A percentile compares a stretch with the other conserved stretches of the same genome.
Evolutionary conservation across 2,113 vertebrate species (phyloP).

Genomic region (Sclerurus mexicanus): DNA sequence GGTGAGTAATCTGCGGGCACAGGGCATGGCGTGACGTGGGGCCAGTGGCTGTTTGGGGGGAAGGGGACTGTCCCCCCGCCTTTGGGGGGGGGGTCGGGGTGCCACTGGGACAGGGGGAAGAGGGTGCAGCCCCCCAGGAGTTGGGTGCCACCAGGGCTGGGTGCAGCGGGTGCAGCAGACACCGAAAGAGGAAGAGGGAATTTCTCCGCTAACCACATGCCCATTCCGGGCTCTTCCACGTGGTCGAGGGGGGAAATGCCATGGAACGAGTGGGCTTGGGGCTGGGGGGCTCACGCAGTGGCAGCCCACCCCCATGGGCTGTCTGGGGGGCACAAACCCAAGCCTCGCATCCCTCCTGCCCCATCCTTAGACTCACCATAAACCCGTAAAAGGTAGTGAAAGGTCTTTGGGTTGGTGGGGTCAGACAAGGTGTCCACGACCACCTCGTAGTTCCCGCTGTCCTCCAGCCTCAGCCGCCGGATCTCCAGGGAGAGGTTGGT

Average conservation of each 20-base stretch:
- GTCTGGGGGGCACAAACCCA: neutral
- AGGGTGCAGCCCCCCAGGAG: neutral
- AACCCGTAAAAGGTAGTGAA: neutral
- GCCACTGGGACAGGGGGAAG: neutral
- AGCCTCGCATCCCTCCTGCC: fast-evolving
- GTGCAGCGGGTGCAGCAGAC: neutral
- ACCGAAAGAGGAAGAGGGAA: neutral
- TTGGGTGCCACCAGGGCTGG: neutral
- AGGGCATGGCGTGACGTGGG: fast-evolving
- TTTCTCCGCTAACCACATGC: fast-evolving
- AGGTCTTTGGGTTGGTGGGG: neutral
- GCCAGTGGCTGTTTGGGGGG: fast-evolving
- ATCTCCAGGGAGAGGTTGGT: neutral
- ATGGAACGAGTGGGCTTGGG: fast-evolving
- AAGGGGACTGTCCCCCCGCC: fast-evolving
- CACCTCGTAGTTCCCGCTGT: neutral
- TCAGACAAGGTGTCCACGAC: neutral
- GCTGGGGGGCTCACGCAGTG: fast-evolving
- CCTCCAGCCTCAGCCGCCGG: neutral
- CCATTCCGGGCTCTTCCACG: fast-evolving
- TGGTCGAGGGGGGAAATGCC: fast-evolving
- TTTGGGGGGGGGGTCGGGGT: neutral
- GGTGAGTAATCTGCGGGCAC: neutral
- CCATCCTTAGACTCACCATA: neutral
- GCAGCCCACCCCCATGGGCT: neutral